Percentiles rank a stretch among this genome's conserved stretches.
Evolutionary conservation across 2,888 invertebrate species (phyloP).

Genomic region (Anagyrus pseudococci): DNA sequence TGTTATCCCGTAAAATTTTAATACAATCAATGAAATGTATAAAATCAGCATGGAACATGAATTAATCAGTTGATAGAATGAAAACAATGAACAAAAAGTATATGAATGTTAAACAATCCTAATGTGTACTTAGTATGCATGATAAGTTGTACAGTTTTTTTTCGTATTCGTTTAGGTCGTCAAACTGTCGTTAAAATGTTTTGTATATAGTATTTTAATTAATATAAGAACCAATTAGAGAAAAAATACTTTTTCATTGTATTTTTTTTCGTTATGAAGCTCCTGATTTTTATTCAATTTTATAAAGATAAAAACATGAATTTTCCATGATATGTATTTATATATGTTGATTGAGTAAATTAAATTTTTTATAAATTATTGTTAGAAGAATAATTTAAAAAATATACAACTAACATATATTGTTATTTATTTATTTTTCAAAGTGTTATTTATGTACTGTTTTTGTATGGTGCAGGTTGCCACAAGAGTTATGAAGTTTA

Average conservation of each 20-base stretch:
- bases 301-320: no score
- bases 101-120: conserved; percentile 10
- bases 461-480: conserved; percentile 72
- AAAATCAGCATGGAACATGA: conserved; percentile 27
- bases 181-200: no score
- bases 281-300: no score
- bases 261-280: no score
- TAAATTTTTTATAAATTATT: background rate
- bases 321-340: no score
- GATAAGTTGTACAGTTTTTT: no score
- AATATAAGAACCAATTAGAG: no score
- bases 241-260: no score
- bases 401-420: background rate
- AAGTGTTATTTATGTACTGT: conserved; percentile 15
- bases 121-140: conserved; percentile 28
- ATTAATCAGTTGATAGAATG: conserved; percentile 14
- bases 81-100: conserved; percentile 20
- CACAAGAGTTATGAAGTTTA: conserved; percentile 93
- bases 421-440: background rate
- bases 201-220: no score
- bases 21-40: conserved; percentile 19
- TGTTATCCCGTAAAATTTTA: conserved; percentile 11
- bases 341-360: no score
- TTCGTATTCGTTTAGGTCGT: no score
- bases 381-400: background rate